Base-by-base conservation (phyloP, 2,888 invertebrate species). In the Tenthredo livida region DNA sequence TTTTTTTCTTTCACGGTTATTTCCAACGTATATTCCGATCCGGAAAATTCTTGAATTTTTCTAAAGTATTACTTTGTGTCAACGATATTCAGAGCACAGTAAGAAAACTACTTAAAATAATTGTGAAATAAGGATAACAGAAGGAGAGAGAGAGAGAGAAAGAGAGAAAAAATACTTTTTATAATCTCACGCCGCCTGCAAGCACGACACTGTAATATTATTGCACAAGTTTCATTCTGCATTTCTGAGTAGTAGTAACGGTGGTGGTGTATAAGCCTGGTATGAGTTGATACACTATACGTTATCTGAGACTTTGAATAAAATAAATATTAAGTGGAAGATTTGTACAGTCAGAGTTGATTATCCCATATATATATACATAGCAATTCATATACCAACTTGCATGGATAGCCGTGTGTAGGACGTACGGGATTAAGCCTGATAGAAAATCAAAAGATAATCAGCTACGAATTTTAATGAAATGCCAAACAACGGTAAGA, bases 231-330 rank as follows among this genome's bases (percentile, higher is more conserved):
- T 73, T 73, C 73, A 73, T 43, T 73, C 73, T 84, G 86, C 80
- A 82, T 70, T 82, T 86, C 85, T 75, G 84, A 86, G 87, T 85
- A 87, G 86, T 85, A 85, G 87, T 85, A 85, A 86, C 85, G 84
- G 40, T 25, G 15, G 15, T 25, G 21, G 43, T 85, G 43, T 37
- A 25, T 37, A 73, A 21, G 43, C 5, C 25, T n/a, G 40, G 29
- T 73, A 73, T 67, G 15, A 67, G 67, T 67, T 33, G 73, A 40
- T 73, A 73, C 73, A 43, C 40, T 73, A 47, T 73, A 73, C 73
- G 43, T 73, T 73, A 73, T 73, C 73, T 43, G 73, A 73, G 73
- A 73, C 73, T 73, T 73, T 73, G 73, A 73, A 73, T 73, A 73
- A 73, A 73, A 73, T 73, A 73, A 73, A 73, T 73, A 73, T 73